Base-by-base conservation (phyloP, 2,888 invertebrate genomes). In the Gandaritis pyraliata region DNA sequence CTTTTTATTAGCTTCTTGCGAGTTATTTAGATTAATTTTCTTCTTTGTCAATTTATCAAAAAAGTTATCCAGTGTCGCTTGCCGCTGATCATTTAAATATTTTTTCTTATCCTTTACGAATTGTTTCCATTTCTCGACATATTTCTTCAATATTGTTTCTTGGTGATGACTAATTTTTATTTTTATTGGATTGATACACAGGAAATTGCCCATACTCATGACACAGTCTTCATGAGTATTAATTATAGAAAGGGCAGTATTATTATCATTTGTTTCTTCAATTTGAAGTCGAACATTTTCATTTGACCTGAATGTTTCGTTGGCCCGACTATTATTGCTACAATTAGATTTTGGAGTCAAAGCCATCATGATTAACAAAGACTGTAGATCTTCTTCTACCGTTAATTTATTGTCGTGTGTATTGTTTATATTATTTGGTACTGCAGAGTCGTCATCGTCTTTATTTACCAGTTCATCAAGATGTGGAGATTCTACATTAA, bases 11-110 rank as follows among this genome's bases (percentile, higher is more conserved):
- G 75, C 52, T 62, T 81, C 83, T 1, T 71, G 45, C 45, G 69
- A 57, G 46, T 77, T 72, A 54, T 75, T 74, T 2, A 73, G 61
- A 49, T 77, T 74, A 49, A 72, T 71, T 65, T 87, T 87, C 71
- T 88, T 87, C 62, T 82, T 86, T n/a, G 81, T 75, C 41, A 92
- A 74, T 72, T 86, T 90, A 29, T 90, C 81, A 61, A 92, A 86
- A 76, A 92, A 92, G 23, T 69, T 81, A 62, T 85, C 81, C 10
- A 92, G 69, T 11, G 83, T 80, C 51, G 77, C 76, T 71, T 86
- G 80, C 60, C 90, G 81, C 66, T 85, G 75, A 65, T 81, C 73
- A n/a, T 71, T 62, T 4, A 82, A 57, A 47, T 76, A 75, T 57
- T 85, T 77, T 65, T 77, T 83, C 61, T 77, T 86, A 46, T 69